Conservation (phyloP, 2,797 vertebrate genomes). For the Tamandua tetradactyla region DNA sequence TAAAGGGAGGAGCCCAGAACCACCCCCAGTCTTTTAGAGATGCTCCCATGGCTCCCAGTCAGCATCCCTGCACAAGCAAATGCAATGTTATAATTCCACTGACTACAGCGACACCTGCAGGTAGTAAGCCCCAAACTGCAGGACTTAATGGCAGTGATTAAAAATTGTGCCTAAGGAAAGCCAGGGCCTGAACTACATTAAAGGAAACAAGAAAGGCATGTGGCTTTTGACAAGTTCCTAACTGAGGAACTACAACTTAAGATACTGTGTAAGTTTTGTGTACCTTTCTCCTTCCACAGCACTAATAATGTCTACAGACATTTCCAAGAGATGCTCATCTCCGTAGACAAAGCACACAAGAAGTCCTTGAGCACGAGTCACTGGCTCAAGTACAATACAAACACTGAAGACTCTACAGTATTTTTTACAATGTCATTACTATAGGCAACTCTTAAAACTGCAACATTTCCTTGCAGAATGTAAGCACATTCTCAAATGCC, state of each 20-base stretch:
- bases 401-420: not conserved
- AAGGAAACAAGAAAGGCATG: not conserved
- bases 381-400: not conserved
- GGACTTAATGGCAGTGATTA: not conserved
- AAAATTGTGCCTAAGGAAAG: not conserved
- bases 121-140: slow-evolving; percentile 6
- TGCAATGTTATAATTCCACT: not conserved
- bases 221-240: not conserved
- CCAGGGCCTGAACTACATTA: not conserved
- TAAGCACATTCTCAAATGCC: not conserved
- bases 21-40: not conserved
- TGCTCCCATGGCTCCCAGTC: not conserved
- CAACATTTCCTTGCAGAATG: too few relatives aligned
- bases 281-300: not conserved
- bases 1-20: not conserved
- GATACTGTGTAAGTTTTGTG: not conserved
- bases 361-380: not conserved
- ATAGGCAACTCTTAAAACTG: not conserved
- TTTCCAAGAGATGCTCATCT: not conserved
- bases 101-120: slow-evolving; percentile 61
- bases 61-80: not conserved
- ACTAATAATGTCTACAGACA: not conserved
- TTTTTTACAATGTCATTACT: not conserved
- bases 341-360: not conserved
- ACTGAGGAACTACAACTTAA: not conserved